Evolutionary conservation across 2,888 invertebrate genomes (phyloP), one percentile per base, ranked within the genome.

Genomic region (Drosophila nr. fundita): DNA sequence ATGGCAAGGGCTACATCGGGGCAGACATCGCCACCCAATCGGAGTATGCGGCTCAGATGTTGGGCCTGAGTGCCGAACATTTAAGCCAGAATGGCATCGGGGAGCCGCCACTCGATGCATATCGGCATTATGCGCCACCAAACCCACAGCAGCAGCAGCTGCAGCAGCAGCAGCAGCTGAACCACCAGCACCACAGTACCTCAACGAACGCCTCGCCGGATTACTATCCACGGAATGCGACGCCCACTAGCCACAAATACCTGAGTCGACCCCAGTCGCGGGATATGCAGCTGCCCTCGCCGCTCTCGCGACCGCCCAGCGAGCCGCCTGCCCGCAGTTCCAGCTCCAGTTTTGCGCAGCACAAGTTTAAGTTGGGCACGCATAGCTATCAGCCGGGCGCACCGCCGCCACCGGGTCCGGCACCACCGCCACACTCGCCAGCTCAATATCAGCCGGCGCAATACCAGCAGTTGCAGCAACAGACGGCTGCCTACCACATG

Each of bases 1-100:
- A 98, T 91, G 97, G 98, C 90, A 97, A 98, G 73, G 96, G 97
- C 0, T 98, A 97, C 89, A 98, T 97, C 34, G 96, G 97, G 4
- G 97, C 97, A 1, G 98, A 97, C 93, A 97, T 98, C 95, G 95
- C 96, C 60, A 95, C 97, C 81, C 97, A 97, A 92, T 97, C 98
- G 60, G 98, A 98, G 93, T 98, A 98, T 94, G 98, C 97, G 59
- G 97, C 98, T 30, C 98, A 98, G 91, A 96, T 98, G 85, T 94
- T 98, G 68, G 97, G 97, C 0, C 93, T 97, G 59, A 95, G 95
- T 78, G 95, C 95, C 66, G 96, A 96, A 66, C 92, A 93, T 68
- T 80, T 92, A 27, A 87, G 89, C 8, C 91, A 89, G 68, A 88
- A 90, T 40, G 91, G 89, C 2, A 49, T 90, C 15, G 76, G 68